Base-by-base conservation (phyloP, 2,797 vertebrate species). In the Siniperca scherzeri region DNA sequence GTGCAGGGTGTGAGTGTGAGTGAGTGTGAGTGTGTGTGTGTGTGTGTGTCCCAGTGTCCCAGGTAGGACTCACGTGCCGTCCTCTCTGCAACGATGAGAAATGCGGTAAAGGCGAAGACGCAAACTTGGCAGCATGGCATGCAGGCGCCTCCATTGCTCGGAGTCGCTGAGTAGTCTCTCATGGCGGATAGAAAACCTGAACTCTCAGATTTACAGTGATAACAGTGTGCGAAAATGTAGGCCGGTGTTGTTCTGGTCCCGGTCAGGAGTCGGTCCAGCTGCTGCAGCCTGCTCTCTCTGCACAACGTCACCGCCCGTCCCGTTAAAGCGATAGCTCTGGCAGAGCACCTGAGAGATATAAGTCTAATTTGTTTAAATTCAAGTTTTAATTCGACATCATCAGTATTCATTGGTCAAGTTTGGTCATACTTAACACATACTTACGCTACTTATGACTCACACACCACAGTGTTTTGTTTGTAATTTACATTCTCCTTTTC, bases 31-130 rank as follows among this genome's bases (percentile, higher is more conserved):
- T 38, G 68, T 21, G 74, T 79, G 64, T 14, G 74, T 79, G 64
- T 14, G 42, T 25, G 64, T 55, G 69, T 70, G 73, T 25, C 27
- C 27, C 27, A 3, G 81, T 79, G 91, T 92, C 89, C 87, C 91
- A 91, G 88, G 86, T 85, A 82, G 84, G 83, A 95, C 96, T 96
- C 93, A 96, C 96, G 89, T 86, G 95, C 94, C 21, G 93, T 94
- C 92, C 95, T 94, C 92, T 96, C 96, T 42, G 94, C 93, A 76
- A 96, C 74, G 80, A 95, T 59, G 80, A 96, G 91, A 57, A 96
- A 88, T 91, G 93, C 95, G 86, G 95, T 95, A 66, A 95, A 93
- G 69, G 86, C 82, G 77, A 95, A 96, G n/a, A 96, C 84, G 87
- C 93, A 94, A 68, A 95, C 90, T 89, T 95, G 94, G 87, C 95